A percentile compares a stretch with the other conserved stretches of the same genome.
These are phyloP conservation scores for Bostrychus sinensis DNA, from an alignment of 2,113 vertebrate genomes.

Conservation along the genomic window DNA sequence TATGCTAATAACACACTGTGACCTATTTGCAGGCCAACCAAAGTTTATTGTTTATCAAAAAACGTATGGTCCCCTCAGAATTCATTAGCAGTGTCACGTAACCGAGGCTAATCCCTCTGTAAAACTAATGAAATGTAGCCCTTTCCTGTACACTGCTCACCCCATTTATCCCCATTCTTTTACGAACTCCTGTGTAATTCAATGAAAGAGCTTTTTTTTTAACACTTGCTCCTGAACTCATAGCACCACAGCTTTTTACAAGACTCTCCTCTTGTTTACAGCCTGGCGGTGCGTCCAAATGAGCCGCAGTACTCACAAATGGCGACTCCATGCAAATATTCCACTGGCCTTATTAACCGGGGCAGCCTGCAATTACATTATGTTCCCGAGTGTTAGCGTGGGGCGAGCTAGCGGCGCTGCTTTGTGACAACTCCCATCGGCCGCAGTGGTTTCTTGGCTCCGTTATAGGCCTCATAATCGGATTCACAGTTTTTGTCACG, in stretches of 20 bases:
- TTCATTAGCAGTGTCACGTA: conserved; percentile 70
- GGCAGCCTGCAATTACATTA: conserved; percentile 64
- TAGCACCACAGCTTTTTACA: conserved; percentile 40
- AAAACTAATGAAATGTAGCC: conserved; percentile 64
- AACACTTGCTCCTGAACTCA: conserved; percentile 25
- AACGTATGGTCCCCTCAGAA: conserved; percentile 56
- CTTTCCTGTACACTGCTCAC: conserved; percentile 45
- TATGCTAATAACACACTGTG: too few species aligned
- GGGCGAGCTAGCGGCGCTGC: conserved; percentile 33
- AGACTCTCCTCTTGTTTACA: conserved; percentile 61
- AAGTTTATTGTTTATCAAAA: background rate
- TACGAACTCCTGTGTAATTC: conserved; percentile 62
- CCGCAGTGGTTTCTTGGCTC: conserved; percentile 65
- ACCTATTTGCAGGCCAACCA: background rate
- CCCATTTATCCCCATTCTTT: conserved; percentile 43
- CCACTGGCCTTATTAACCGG: conserved; percentile 64
- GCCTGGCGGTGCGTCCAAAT: conserved; percentile 47
- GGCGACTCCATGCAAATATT: conserved; percentile 67
- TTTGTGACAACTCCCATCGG: conserved; percentile 57
- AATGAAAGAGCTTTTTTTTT: conserved; percentile 48
- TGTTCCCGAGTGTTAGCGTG: conserved; percentile 52
- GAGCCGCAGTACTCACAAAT: conserved; percentile 66
- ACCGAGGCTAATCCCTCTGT: conserved; percentile 53
- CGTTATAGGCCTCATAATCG: conserved; percentile 68
- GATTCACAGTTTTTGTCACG: conserved; percentile 73